Base-by-base conservation (phyloP, 2,888 invertebrate species). In the Campoplex nolae region DNA sequence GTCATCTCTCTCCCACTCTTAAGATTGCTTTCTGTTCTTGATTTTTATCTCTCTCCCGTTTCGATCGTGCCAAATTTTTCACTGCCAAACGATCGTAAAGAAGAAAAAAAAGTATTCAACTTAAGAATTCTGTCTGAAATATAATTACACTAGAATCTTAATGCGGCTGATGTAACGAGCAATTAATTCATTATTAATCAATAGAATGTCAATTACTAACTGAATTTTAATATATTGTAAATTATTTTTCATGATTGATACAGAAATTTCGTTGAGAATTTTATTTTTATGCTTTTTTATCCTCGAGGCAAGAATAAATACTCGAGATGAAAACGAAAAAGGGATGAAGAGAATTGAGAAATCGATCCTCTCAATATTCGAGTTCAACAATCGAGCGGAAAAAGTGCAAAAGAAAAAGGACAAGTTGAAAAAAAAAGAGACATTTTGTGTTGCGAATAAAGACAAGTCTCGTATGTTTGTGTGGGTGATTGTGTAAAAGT, bases 361-460 rank as follows among this genome's bases (percentile, higher is more conserved):
- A 42, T 68, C 42, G 45, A 42, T n/a, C 28, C 70, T 70, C 70
- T 42, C 45, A 28, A 45, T 70, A 28, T 42, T 70, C 71, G 51
- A 35, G 51, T 51, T 18, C 18, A 32, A 71, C 32, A 51, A 32
- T 45, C 70, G 62, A 62, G 13, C 58, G 58, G 18, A 38, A 42
- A 67, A 42, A 67, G 42, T n/a, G 42, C n/a, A 32, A 71, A 77
- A 78, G 70, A 81, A 85, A 82, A 79, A 77, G 28, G 67, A 65
- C 78, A 70, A 83, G 80, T 75, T 45, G 62, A 73, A 80, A 83
- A 56, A 83, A 56, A 70, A 70, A 70, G 48, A 68, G 56, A 80
- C 48, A 9, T 77, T 68, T 71, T 62, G 45, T 67, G 42, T 80
- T 67, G 65, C 16, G 48, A 68, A 51, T 54, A 48, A 73, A 58